Evolutionary conservation across 2,113 vertebrate genomes (phyloP).

Genomic region (Corapipo altera): DNA sequence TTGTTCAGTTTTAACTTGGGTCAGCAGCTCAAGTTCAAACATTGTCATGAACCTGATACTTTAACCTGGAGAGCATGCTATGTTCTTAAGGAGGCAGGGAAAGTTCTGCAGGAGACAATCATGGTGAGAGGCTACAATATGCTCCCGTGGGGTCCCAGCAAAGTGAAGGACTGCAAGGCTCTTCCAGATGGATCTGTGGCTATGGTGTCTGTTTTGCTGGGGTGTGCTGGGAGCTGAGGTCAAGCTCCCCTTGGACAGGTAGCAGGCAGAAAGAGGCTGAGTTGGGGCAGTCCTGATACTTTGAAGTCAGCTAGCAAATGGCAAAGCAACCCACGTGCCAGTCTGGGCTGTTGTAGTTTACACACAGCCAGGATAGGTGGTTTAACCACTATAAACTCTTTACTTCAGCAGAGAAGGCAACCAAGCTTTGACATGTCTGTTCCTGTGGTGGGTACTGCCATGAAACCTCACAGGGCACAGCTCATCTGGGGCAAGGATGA

Average conservation of each 20-base stretch:
- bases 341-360: neutral
- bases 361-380: neutral
- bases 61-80: fast-evolving
- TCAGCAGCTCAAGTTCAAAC: neutral
- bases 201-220: neutral
- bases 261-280: neutral
- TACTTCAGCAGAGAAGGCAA: neutral
- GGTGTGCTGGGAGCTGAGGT: neutral
- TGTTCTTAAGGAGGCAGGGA: neutral
- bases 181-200: neutral
- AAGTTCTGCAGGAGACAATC: neutral
- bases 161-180: neutral
- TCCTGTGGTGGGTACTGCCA: neutral
- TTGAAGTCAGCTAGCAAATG: neutral
- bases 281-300: neutral
- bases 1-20: neutral
- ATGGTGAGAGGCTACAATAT: fast-evolving
- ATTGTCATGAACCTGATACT: neutral
- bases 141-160: fast-evolving
- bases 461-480: neutral
- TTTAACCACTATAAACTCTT: neutral
- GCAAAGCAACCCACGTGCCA: neutral
- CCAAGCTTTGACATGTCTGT: neutral
- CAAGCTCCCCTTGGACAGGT: fast-evolving
- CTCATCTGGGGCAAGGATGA: fast-evolving